Evolutionary conservation across 2,797 vertebrate species (phyloP), one percentile per base, ranked within the genome.

Genomic region (Arvicola amphibius): DNA sequence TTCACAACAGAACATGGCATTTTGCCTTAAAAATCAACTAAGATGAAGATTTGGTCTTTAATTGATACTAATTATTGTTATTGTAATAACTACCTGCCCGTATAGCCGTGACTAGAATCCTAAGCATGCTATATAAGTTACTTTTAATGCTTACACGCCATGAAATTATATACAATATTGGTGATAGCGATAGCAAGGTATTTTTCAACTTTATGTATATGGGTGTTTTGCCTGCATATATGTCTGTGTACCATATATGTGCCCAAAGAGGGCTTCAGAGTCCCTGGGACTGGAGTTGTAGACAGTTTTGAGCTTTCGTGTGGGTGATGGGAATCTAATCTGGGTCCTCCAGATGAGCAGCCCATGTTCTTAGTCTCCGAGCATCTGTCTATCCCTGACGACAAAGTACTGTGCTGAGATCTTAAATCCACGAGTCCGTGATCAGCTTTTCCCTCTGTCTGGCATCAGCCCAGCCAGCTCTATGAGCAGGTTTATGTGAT

Each of bases 21-120:
- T 92, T 71, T 81, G 77, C 46, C 46, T 46, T 29, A n/a, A 92
- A 92, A 86, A 81, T 85, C 84, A 92, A 86, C 27, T 65, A 56
- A 67, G 73, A 61, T 19, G 56, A 78, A 78, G 23, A 67, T 85
- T 91, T 93, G n/a, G 74, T 67, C 46, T 69, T 93, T 43, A 73
- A 73, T 46, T 53, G 67, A 89, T 32, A 61, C 8, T 51, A n/a
- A 51, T 90, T 32, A 61, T 88, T 27, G 37, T 83, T 17, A 84
- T 94, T 86, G 40, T 59, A 76, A 88, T 80, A 53, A 77, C 76
- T 77, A 80, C 11, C 12, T 67, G 67, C 34, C n/a, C 78, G 5
- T 53, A 3, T 34, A 85, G 61, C 19, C 92, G 61, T 77, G 67
- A 78, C 16, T 32, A 19, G 78, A 67, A 25, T 91, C 21, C 12